phyloP scores from a whole-genome alignment of 2,888 invertebrate species.

The Mimumesa dahlbomi region DNA sequence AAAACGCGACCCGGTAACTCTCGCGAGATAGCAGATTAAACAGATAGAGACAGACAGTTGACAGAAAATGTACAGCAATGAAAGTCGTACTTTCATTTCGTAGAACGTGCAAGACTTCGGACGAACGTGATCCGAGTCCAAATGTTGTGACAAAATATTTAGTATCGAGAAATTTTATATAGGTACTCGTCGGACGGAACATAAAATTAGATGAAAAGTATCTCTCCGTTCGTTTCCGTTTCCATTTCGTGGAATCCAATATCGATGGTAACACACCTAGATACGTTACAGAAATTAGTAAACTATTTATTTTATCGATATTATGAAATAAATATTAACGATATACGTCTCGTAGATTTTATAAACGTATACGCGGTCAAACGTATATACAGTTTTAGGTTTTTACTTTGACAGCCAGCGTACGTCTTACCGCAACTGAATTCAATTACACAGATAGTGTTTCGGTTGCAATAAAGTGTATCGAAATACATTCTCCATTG shows the following conservation, averaged over 20 bases:
- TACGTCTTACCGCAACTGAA: constrained; percentile 9
- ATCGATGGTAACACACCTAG: no score
- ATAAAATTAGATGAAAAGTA: not conserved
- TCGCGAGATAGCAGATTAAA: constrained; percentile 16
- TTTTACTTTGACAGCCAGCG: no score
- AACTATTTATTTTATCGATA: no score
- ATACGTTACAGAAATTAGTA: no score
- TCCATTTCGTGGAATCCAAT: no score
- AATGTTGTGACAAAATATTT: constrained; percentile 29
- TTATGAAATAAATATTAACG: no score
- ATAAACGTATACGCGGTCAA: no score
- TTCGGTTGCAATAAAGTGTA: constrained; percentile 26
- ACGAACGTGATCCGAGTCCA: constrained; percentile 32
- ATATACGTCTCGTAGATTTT: no score
- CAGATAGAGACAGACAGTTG: constrained; percentile 31
- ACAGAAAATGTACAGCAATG: constrained; percentile 35
- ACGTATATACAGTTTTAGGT: no score
- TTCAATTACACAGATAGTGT: constrained; percentile 32
- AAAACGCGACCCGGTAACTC: constrained; percentile 13
- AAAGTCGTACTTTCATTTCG: constrained; percentile 38
- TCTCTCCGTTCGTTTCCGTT: not conserved
- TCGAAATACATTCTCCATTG: constrained; percentile 23
- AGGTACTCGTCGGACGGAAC: not conserved
- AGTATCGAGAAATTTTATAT: constrained; percentile 8
- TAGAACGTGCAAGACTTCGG: constrained; percentile 25